These are phyloP conservation scores for Spatulosminthurus flaviceps DNA, from an alignment of 2,888 invertebrate species.

Conservation along the genomic window DNA sequence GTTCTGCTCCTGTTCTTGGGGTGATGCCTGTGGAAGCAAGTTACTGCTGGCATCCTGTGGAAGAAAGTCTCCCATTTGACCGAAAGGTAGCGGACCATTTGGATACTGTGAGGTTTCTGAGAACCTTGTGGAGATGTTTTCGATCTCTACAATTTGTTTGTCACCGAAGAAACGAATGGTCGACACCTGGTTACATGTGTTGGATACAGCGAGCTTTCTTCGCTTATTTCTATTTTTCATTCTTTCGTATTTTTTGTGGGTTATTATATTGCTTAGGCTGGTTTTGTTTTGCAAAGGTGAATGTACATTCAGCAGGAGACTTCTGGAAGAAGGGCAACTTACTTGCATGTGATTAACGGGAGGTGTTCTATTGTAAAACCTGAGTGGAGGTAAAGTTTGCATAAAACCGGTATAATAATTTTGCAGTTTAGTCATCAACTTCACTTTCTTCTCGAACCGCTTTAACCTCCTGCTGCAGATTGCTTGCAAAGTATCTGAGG, in stretches of 20 bases:
- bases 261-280: background rate
- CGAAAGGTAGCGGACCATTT: background rate
- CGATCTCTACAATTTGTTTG: background rate
- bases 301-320: background rate
- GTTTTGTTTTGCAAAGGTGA: background rate
- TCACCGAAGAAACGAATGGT: background rate
- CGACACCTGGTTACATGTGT: background rate
- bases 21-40: background rate
- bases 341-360: background rate
- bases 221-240: background rate
- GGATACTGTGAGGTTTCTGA: background rate
- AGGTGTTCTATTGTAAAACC: background rate
- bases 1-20: background rate
- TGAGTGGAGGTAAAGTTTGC: background rate
- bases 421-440: background rate
- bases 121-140: background rate
- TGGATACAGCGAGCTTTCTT: background rate
- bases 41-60: background rate
- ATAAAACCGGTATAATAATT: background rate
- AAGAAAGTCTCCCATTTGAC: slow-evolving; percentile 20
- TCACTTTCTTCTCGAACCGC: background rate
- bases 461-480: background rate
- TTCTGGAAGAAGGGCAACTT: background rate
- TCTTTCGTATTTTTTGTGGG: background rate
- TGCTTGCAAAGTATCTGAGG: background rate